phyloP scores from a whole-genome alignment of 2,888 invertebrate species.

The Drosophila suboccidentalis region DNA sequence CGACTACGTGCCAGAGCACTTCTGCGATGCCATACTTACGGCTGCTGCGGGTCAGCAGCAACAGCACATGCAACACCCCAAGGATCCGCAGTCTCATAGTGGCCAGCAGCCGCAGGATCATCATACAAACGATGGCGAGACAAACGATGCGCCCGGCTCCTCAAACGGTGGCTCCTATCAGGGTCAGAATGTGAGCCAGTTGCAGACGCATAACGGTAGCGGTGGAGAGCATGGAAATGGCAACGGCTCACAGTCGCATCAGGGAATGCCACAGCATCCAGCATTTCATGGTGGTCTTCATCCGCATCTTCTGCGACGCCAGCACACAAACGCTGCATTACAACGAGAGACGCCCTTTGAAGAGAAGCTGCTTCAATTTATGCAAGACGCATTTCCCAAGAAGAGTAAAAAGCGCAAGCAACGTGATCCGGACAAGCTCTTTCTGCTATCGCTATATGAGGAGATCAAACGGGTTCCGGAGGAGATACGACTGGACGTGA shows the following conservation, averaged over 20 bases:
- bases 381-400: slow-evolving; percentile 85
- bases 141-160: slow-evolving; percentile 82
- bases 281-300: slow-evolving; percentile 81
- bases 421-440: slow-evolving; percentile 84
- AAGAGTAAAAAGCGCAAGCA: slow-evolving; percentile 84
- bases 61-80: slow-evolving; percentile 80
- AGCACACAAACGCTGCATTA: slow-evolving; percentile 74
- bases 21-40: slow-evolving; percentile 84
- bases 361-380: slow-evolving; percentile 83
- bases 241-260: slow-evolving; percentile 72
- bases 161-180: slow-evolving; percentile 82
- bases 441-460: slow-evolving; percentile 83
- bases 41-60: slow-evolving; percentile 84
- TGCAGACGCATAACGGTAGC: slow-evolving; percentile 76
- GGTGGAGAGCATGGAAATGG: slow-evolving; percentile 71
- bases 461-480: slow-evolving; percentile 84
- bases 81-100: slow-evolving; percentile 76
- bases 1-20: slow-evolving; percentile 84
- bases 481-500: slow-evolving; percentile 83
- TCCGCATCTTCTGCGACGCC: slow-evolving; percentile 81
- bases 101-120: slow-evolving; percentile 83
- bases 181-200: slow-evolving; percentile 73
- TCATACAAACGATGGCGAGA: slow-evolving; percentile 83
- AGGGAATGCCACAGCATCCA: slow-evolving; percentile 81
- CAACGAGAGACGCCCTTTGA: slow-evolving; percentile 83